Conservation (phyloP, 2,113 vertebrate genomes). For the Mystacornis crossleyi region DNA sequence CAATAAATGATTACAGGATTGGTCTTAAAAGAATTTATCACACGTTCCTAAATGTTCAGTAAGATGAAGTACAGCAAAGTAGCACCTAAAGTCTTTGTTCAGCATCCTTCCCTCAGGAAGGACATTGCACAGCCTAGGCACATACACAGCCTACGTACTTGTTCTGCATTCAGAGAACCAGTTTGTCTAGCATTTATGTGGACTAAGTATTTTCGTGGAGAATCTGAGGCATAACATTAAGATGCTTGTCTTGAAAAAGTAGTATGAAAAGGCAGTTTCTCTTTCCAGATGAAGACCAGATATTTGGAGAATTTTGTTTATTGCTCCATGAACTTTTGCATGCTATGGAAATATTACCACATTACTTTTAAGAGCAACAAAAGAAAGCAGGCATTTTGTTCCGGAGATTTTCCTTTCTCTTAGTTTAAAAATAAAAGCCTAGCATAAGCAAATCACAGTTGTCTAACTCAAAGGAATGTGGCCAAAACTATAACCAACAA, state of each 20-base stretch:
- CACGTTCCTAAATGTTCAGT: not conserved
- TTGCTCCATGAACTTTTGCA: not conserved
- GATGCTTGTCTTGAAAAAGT: not conserved
- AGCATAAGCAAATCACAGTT: not conserved
- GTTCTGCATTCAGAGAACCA: not conserved
- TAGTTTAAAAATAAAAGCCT: conserved; percentile 39
- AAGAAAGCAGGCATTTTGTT: not conserved
- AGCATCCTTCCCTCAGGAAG: not conserved
- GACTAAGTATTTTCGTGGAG: not conserved
- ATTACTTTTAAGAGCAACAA: not conserved
- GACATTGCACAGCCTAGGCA: not conserved
- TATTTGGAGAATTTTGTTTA: not conserved
- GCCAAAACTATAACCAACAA: conserved; percentile 56
- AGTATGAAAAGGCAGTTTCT: not conserved
- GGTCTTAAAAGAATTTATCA: not conserved
- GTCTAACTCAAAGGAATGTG: conserved; percentile 56
- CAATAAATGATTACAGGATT: not conserved
- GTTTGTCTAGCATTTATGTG: not conserved
- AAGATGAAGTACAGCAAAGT: not conserved
- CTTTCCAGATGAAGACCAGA: not conserved
- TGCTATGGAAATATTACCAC: not conserved
- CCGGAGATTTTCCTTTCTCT: not conserved
- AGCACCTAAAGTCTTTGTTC: not conserved
- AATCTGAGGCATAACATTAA: not conserved
- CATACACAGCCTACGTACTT: not conserved